phyloP scores from a whole-genome alignment of 2,113 vertebrate genomes.

The Turnix velox region DNA sequence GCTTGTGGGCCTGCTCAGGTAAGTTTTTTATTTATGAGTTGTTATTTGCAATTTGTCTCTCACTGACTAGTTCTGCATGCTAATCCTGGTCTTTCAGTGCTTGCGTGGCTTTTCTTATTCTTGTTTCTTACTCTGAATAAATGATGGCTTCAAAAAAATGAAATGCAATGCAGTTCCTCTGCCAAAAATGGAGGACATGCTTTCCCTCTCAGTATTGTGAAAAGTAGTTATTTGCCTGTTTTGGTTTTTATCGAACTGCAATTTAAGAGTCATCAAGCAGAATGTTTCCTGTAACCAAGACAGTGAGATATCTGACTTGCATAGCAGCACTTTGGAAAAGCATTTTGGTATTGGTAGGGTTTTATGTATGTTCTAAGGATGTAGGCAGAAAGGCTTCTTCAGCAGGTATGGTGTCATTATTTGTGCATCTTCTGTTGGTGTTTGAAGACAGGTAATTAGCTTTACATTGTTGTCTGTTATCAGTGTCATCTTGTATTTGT shows the following conservation, averaged over 20 bases:
- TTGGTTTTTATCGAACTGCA: neutral
- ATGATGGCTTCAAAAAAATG: neutral
- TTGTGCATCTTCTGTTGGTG: neutral
- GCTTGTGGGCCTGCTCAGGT: constrained; percentile 96
- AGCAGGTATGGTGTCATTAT: neutral
- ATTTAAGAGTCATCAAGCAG: neutral
- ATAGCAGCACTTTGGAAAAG: neutral
- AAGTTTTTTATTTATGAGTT: neutral
- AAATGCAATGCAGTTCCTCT: neutral
- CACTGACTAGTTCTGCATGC: neutral
- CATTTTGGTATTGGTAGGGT: neutral
- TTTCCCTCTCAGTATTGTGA: neutral
- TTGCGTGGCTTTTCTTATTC: neutral
- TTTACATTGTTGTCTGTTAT: neutral
- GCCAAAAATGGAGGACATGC: neutral
- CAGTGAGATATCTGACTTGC: neutral
- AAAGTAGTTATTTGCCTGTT: neutral
- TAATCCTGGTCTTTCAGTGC: neutral
- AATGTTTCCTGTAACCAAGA: neutral
- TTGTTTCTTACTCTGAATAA: neutral
- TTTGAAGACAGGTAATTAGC: neutral
- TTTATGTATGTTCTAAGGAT: neutral
- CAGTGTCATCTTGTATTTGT: neutral
- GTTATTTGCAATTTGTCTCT: neutral
- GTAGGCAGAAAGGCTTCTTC: neutral